Percentiles rank a stretch among this genome's conserved stretches.
Evolutionary conservation across 2,113 vertebrate genomes (phyloP).

Genomic region (Microcebus lehilahytsara): DNA sequence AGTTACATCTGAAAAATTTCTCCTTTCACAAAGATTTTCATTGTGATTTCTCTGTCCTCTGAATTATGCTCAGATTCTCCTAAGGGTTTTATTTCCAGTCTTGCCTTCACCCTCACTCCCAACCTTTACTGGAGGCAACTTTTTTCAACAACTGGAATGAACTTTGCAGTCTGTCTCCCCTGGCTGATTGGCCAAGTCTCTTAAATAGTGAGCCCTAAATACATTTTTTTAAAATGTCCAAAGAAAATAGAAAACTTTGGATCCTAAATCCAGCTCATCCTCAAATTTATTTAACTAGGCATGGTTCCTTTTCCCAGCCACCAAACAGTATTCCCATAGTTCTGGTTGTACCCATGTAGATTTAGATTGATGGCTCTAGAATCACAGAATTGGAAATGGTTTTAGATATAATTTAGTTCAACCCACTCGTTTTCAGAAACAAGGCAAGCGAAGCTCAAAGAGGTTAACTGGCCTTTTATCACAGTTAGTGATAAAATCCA

Average conservation of each 20-base stretch:
- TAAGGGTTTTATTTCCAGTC: neutral
- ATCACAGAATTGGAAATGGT: neutral
- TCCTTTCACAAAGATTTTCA: neutral
- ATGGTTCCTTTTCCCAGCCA: neutral
- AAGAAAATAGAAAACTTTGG: neutral
- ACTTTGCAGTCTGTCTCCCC: neutral
- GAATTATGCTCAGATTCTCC: neutral
- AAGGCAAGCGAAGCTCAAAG: neutral
- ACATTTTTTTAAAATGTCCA: neutral
- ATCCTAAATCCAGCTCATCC: neutral
- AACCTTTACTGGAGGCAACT: neutral
- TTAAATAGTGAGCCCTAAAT: neutral
- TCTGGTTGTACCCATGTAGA: neutral
- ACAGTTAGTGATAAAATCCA: neutral
- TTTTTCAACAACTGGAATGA: neutral
- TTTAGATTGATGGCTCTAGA: neutral
- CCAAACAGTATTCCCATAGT: neutral
- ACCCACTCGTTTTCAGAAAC: neutral
- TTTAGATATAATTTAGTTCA: neutral
- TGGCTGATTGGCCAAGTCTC: neutral
- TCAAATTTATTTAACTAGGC: neutral
- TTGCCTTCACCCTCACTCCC: neutral
- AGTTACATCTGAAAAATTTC: neutral
- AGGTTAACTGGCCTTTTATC: neutral
- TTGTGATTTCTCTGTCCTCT: neutral